Conservation (phyloP, 2,888 invertebrate genomes). For the Bombylius major region DNA sequence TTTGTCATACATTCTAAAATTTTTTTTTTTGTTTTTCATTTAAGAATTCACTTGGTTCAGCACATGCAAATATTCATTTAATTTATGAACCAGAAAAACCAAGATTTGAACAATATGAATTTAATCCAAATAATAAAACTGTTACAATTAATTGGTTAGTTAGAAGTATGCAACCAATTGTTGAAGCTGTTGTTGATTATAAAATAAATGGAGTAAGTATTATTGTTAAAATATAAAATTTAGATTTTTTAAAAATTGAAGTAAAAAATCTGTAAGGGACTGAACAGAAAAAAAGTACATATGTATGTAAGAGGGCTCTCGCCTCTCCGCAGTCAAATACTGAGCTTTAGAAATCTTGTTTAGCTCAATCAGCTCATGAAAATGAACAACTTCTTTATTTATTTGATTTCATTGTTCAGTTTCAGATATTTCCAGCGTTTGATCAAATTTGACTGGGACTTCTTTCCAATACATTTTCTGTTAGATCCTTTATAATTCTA, state of each 20-base stretch:
- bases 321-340: too few species aligned
- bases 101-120: constrained; percentile 24
- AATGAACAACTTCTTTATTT: too few species aligned
- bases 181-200: constrained; percentile 31
- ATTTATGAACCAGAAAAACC: constrained; percentile 30
- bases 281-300: too few species aligned
- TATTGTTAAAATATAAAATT: too few species aligned
- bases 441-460: too few species aligned
- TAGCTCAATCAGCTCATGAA: too few species aligned
- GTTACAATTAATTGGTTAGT: constrained; percentile 30
- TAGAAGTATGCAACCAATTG: constrained; percentile 28
- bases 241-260: neutral
- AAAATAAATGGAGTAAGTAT: constrained; percentile 27
- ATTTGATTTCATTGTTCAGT: too few species aligned
- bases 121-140: constrained; percentile 21
- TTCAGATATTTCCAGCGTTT: too few species aligned
- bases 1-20: neutral
- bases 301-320: too few species aligned
- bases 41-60: constrained; percentile 26
- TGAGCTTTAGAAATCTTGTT: too few species aligned
- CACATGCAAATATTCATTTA: constrained; percentile 24
- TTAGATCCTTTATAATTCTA: too few species aligned
- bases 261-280: neutral
- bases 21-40: neutral
- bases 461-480: too few species aligned